These are phyloP conservation scores for Danio albolineatus DNA, from an alignment of 2,797 vertebrate genomes.

Conservation along the genomic window DNA sequence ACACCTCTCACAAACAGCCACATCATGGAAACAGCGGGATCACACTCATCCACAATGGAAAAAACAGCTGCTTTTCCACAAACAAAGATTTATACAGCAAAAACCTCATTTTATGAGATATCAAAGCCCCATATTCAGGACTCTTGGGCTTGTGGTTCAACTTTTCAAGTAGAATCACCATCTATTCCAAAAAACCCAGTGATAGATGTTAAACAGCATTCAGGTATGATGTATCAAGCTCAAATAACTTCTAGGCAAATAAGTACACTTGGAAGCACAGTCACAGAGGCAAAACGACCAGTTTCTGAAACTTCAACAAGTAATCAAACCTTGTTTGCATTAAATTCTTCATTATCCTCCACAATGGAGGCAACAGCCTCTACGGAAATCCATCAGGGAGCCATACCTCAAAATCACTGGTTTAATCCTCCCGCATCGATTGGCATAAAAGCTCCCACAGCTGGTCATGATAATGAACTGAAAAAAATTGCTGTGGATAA, in stretches of 20 bases:
- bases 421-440: slow-evolving; percentile 23
- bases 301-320: slow-evolving; percentile 75
- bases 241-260: slow-evolving; percentile 64
- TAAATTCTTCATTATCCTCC: slow-evolving; percentile 65
- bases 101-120: slow-evolving; percentile 77
- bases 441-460: slow-evolving; percentile 13
- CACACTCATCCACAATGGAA: slow-evolving; percentile 61
- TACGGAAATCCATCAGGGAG: slow-evolving; percentile 38
- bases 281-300: slow-evolving; percentile 64
- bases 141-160: slow-evolving; percentile 56
- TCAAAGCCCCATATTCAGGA: slow-evolving; percentile 75
- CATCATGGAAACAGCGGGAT: slow-evolving; percentile 52
- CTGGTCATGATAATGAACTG: slow-evolving; percentile 26
- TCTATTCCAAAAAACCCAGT: slow-evolving; percentile 47
- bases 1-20: slow-evolving; percentile 22
- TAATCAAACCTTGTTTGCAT: slow-evolving; percentile 69
- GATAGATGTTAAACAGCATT: slow-evolving; percentile 51
- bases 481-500: slow-evolving; percentile 50
- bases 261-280: slow-evolving; percentile 66
- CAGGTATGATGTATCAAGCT: slow-evolving; percentile 46
- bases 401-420: slow-evolving; percentile 47
- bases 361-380: slow-evolving; percentile 57
- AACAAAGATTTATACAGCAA: slow-evolving; percentile 75
- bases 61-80: slow-evolving; percentile 55
- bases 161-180: slow-evolving; percentile 51